phyloP scores from a whole-genome alignment of 2,888 invertebrate species.

The Synanthedon formicaeformis region DNA sequence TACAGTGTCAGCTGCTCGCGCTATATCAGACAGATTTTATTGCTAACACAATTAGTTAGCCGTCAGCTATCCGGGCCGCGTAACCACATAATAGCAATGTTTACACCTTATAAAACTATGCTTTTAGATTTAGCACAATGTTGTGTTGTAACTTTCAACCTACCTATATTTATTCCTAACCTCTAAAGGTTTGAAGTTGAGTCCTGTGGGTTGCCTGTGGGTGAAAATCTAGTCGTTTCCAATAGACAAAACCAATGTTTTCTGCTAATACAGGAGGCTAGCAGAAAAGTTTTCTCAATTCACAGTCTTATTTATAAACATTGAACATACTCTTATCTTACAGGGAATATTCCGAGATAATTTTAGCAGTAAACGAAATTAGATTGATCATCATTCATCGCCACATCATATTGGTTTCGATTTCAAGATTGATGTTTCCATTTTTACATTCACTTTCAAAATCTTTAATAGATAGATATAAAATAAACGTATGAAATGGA shows the following conservation, averaged over 20 bases:
- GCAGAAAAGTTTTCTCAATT: no score
- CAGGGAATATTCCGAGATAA: background rate
- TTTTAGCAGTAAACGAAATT: background rate
- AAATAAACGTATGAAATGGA: background rate
- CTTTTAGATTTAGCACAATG: background rate
- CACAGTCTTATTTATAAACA: no score
- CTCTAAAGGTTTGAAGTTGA: no score
- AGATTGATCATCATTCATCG: background rate
- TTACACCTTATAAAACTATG: conserved; percentile 12
- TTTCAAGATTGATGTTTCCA: background rate
- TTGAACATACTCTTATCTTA: background rate
- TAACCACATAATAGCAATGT: conserved; percentile 27
- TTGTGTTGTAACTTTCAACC: no score
- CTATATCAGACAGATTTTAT: conserved; percentile 36
- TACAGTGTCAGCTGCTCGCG: conserved; percentile 28
- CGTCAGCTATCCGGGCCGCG: conserved; percentile 21
- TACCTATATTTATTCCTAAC: no score
- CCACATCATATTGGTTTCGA: background rate
- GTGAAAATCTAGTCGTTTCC: no score
- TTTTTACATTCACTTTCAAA: background rate
- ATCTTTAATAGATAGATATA: background rate
- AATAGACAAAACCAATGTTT: no score
- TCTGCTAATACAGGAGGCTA: no score
- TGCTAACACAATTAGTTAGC: conserved; percentile 24
- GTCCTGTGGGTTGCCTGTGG: no score